Percentiles rank a stretch among this genome's conserved stretches.
Evolutionary conservation across 2,888 invertebrate species (phyloP).

Genomic region (Melieria picta): DNA sequence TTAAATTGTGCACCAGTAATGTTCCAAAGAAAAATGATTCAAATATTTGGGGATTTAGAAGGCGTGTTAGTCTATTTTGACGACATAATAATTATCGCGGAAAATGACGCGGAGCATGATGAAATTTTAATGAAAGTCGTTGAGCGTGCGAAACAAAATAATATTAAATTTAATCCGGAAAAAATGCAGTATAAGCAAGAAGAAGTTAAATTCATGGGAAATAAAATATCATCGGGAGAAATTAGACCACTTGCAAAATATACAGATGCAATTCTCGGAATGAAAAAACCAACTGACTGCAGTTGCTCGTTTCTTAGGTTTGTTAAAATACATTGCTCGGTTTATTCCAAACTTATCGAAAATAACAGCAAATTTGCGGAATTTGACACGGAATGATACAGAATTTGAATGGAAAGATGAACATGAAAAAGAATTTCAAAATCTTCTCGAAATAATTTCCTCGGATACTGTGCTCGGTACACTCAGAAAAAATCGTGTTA

Average conservation of each 20-base stretch:
- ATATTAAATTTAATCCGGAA: neutral
- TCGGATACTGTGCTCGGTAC: too few species aligned
- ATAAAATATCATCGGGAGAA: constrained; percentile 22
- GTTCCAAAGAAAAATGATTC: constrained; percentile 50
- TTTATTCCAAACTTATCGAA: too few species aligned
- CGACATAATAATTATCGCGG: constrained; percentile 42
- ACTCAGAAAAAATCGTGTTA: too few species aligned
- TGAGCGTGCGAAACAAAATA: too few species aligned
- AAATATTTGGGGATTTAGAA: constrained; percentile 53
- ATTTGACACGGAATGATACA: too few species aligned
- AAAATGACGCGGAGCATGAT: constrained; percentile 14
- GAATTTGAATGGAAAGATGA: too few species aligned
- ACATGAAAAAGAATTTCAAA: too few species aligned
- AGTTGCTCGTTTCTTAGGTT: constrained; percentile 24
- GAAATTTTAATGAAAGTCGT: neutral
- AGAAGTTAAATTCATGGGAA: constrained; percentile 36
- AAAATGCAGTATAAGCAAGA: constrained; percentile 29
- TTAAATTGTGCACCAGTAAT: constrained; percentile 54
- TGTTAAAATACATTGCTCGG: constrained; percentile 28
- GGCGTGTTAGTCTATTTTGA: constrained; percentile 55
- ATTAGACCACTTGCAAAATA: constrained; percentile 27
- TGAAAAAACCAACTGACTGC: constrained; percentile 16
- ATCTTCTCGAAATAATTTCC: too few species aligned
- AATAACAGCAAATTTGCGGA: too few species aligned
- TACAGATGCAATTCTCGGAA: constrained; percentile 20